Percentiles rank a stretch among this genome's conserved stretches.
Conservation (phyloP, 2,888 invertebrate species). For the Ligdia adustata region DNA sequence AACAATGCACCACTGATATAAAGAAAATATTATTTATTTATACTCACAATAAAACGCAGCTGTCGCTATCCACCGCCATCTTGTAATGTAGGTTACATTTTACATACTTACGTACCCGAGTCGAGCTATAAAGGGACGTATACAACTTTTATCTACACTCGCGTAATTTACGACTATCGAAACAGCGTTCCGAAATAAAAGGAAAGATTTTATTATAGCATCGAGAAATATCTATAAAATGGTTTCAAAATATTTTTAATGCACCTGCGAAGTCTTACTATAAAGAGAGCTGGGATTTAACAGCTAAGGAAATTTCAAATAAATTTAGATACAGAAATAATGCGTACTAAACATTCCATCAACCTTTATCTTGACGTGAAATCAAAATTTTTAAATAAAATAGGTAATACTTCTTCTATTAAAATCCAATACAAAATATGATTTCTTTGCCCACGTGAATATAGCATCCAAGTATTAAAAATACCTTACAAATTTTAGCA, state of each 20-base stretch:
- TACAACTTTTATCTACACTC: slow-evolving; percentile 54
- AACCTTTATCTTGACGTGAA: no score
- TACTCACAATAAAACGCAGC: slow-evolving; percentile 72
- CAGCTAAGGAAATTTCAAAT: no score
- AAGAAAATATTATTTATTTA: slow-evolving; percentile 83
- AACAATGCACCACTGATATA: slow-evolving; percentile 81
- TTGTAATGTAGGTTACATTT: slow-evolving; percentile 59
- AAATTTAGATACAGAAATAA: no score
- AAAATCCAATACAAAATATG: no score
- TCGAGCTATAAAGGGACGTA: slow-evolving; percentile 46
- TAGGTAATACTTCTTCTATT: no score
- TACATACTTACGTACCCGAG: slow-evolving; percentile 15
- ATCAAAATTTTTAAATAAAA: no score
- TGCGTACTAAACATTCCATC: no score
- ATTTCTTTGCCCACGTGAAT: no score
- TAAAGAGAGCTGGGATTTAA: neutral
- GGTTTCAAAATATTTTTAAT: slow-evolving; percentile 22
- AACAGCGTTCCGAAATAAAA: slow-evolving; percentile 40
- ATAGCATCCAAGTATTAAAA: no score
- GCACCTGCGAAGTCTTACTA: slow-evolving; percentile 10
- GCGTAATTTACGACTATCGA: slow-evolving; percentile 53
- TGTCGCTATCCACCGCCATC: slow-evolving; percentile 62
- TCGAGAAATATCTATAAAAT: slow-evolving; percentile 20
- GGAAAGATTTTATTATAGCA: slow-evolving; percentile 42
- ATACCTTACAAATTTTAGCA: no score